phyloP scores from a whole-genome alignment of 2,113 vertebrate genomes.

The Sebastes fasciatus region DNA sequence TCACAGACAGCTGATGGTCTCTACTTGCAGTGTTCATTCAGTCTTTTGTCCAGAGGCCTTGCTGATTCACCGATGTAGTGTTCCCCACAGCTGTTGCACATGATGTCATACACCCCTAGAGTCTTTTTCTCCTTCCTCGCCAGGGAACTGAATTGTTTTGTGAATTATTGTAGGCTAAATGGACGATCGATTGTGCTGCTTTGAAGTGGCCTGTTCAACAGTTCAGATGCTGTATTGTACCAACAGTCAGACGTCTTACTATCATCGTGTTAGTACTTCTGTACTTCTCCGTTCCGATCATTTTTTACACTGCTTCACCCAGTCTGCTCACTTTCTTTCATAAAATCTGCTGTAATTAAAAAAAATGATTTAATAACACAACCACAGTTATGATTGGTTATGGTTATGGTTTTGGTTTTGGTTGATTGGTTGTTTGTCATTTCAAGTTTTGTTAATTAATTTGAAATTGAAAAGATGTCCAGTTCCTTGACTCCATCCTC shows the following conservation, averaged over 20 bases:
- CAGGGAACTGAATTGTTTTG: neutral
- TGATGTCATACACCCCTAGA: neutral
- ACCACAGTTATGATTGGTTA: neutral
- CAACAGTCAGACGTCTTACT: neutral
- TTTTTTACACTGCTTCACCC: neutral
- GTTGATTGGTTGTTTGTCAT: neutral
- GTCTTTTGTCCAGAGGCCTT: conserved; percentile 17
- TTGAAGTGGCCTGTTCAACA: neutral
- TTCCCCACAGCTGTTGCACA: conserved; percentile 5
- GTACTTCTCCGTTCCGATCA: neutral
- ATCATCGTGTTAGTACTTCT: neutral
- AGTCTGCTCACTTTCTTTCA: neutral
- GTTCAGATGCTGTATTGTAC: neutral
- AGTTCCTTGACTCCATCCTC: neutral
- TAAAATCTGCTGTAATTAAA: neutral
- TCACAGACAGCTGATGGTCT: neutral
- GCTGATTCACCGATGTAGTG: neutral
- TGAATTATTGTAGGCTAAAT: conserved; percentile 3
- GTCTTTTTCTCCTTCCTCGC: conserved; percentile 13
- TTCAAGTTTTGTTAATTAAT: neutral
- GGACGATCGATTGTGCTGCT: neutral
- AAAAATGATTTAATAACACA: neutral
- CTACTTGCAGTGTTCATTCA: neutral
- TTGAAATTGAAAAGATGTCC: neutral
- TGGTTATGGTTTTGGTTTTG: neutral